Evolutionary conservation across 2,797 vertebrate genomes (phyloP).

Genomic region (Anableps anableps): DNA sequence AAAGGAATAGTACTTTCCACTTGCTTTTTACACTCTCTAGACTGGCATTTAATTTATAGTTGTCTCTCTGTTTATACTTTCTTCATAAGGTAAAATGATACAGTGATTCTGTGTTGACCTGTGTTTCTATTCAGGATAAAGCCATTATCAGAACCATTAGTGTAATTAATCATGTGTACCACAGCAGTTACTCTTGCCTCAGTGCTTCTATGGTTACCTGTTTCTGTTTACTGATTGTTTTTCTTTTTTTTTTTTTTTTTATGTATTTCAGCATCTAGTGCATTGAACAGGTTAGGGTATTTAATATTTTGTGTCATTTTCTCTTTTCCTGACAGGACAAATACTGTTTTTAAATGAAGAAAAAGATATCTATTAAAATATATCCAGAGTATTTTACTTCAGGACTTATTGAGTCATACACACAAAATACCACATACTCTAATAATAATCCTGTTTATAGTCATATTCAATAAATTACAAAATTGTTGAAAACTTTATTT

Average conservation of each 20-base stretch:
- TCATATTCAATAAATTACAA: background rate
- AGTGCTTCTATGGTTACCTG: background rate
- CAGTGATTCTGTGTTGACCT: background rate
- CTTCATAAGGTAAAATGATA: background rate
- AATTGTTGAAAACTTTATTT: background rate
- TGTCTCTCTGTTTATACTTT: background rate
- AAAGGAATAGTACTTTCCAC: background rate
- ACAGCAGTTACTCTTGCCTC: background rate
- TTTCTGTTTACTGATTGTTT: no score
- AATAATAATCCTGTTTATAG: background rate
- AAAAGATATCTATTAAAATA: background rate
- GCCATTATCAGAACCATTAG: background rate
- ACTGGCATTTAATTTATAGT: background rate
- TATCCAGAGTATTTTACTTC: background rate
- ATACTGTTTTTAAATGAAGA: slow-evolving; percentile 2
- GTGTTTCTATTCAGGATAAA: background rate
- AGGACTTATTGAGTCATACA: background rate
- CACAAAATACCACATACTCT: background rate
- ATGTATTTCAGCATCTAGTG: no score
- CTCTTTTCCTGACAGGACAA: background rate
- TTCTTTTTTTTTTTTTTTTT: no score
- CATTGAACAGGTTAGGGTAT: no score
- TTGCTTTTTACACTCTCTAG: background rate
- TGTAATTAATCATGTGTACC: background rate
- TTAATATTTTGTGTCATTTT: no score